Evolutionary conservation across 2,797 vertebrate genomes (phyloP).

Genomic region (Enteromius unitaeniatus): DNA sequence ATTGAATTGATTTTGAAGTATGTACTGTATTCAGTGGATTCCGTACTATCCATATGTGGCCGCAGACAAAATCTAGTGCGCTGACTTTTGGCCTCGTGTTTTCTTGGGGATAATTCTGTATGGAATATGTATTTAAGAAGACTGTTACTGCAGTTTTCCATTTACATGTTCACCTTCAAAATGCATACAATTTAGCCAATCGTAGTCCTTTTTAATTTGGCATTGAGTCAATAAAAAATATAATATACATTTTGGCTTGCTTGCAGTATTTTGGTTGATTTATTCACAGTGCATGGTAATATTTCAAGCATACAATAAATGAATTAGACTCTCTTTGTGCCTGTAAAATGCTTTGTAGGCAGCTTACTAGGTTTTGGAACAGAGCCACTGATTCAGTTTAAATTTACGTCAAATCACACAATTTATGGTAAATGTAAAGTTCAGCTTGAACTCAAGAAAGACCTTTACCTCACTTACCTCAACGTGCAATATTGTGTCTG

Average conservation of each 20-base stretch:
- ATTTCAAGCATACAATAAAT: background rate
- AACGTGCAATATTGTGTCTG: background rate
- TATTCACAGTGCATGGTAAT: background rate
- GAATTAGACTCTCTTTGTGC: background rate
- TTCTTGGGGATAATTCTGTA: background rate
- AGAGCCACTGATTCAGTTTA: background rate
- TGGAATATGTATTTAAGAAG: background rate
- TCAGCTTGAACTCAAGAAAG: background rate
- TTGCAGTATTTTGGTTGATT: background rate
- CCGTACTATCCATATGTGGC: background rate
- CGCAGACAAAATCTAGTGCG: background rate
- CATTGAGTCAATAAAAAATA: background rate
- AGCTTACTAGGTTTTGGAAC: background rate
- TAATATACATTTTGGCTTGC: background rate
- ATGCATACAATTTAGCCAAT: background rate
- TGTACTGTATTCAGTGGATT: background rate
- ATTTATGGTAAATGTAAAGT: conserved; percentile 12
- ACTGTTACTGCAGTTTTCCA: background rate
- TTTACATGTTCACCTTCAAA: background rate
- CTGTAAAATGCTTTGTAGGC: background rate
- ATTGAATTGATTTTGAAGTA: background rate
- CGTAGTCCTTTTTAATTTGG: background rate
- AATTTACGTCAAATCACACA: background rate
- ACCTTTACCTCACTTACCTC: background rate
- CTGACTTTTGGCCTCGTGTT: background rate